Base-by-base conservation (phyloP, 2,113 vertebrate genomes). In the Serinus canaria region DNA sequence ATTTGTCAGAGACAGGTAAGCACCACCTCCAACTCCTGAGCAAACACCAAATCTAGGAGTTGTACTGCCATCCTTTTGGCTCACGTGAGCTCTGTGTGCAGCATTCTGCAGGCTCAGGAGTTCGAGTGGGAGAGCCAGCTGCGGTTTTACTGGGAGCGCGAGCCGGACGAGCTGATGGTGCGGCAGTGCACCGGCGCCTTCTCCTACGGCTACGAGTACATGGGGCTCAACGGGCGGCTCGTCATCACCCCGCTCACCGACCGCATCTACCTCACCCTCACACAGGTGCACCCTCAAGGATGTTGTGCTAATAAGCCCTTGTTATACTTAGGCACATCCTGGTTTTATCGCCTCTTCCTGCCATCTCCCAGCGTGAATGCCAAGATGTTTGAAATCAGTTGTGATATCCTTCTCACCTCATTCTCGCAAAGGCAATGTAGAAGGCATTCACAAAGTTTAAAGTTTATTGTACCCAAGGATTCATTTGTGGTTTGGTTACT, bases 51-150 rank as follows among this genome's bases (percentile, higher is more conserved):
- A 11, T 2, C 31, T 19, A 1, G 18, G 2, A 37, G 16, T 2
- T 15, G 5, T 23, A 1, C 9, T 46, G 37, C 33, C 33, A 7
- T 15, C 13, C 31, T 39, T 21, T 24, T 12, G 24, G 47, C 68
- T 85, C 15, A 69, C 3, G 3, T 3, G 70, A n/a, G n/a, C 11
- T 91, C 5, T 33, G 44, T 2, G 30, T 43, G 44, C 87, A 99
- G 99, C 95, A 98, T 99, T 20, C 98, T 99, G 56, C 98, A 99
- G 37, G 98, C 98, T 28, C 97, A 97, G 58, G 99, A 99, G 91
- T 99, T 99, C 78, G 98, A 99, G 80, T 99, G 99, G 99, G 99
- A 99, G 89, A 99, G 99, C 87, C 99, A 99, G 82, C 97, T 99
- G 35, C 98, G 98, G 4, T 99, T 99, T 64, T 99, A 99, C 96